A percentile compares a stretch with the other conserved stretches of the same genome.
Conservation (phyloP, 1,140 invertebrate species). For the Achatina immaculata region DNA sequence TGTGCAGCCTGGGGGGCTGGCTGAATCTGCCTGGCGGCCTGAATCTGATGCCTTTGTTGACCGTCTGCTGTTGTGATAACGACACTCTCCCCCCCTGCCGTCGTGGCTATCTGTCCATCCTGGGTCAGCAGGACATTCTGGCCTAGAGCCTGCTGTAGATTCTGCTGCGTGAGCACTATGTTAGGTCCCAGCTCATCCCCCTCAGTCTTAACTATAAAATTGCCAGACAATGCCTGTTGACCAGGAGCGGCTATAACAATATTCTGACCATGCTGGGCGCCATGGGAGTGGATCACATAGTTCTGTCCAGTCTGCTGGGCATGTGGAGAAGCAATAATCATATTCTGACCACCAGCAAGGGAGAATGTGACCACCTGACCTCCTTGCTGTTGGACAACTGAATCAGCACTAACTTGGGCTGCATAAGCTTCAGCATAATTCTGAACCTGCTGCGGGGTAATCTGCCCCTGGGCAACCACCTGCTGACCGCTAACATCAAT, state of each 20-base stretch:
- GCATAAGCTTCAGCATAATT: slow-evolving; percentile 25
- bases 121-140: slow-evolving; percentile 37
- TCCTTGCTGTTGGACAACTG: slow-evolving; percentile 16
- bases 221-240: slow-evolving; percentile 38
- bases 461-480: not conserved
- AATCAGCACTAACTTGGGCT: slow-evolving; percentile 12
- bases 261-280: slow-evolving; percentile 36
- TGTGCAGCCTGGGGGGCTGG: slow-evolving; percentile 19
- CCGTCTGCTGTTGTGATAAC: slow-evolving; percentile 41
- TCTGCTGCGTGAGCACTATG: slow-evolving; percentile 43
- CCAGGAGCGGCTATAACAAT: slow-evolving; percentile 44
- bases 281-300: slow-evolving; percentile 41
- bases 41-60: slow-evolving; percentile 24
- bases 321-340: slow-evolving; percentile 45
- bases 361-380: slow-evolving; percentile 41
- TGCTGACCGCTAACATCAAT: slow-evolving; percentile 31
- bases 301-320: slow-evolving; percentile 43
- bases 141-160: slow-evolving; percentile 40
- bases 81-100: slow-evolving; percentile 22
- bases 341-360: slow-evolving; percentile 41
- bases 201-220: slow-evolving; percentile 42
- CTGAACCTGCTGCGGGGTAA: slow-evolving; percentile 3
- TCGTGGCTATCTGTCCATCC: slow-evolving; percentile 25
- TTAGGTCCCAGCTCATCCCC: slow-evolving; percentile 44
- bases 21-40: slow-evolving; percentile 28